Percentiles rank a stretch among this genome's conserved stretches.
phyloP scores from a whole-genome alignment of 2,797 vertebrate genomes.

The Dendrocincla tyrannina region DNA sequence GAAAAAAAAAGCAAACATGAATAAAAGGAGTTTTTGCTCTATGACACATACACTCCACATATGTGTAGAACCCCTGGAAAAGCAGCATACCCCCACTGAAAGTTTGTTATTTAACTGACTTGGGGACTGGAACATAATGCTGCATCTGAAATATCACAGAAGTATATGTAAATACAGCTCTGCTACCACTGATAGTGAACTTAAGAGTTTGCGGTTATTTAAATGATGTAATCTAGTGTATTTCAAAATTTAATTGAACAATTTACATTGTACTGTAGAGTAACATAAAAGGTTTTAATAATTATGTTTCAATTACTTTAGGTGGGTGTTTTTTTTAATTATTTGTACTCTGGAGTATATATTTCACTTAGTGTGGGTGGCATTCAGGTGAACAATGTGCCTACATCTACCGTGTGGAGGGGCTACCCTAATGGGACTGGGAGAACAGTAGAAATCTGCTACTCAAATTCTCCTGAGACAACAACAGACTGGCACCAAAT shows the following conservation, averaged over 20 bases:
- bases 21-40: not conserved
- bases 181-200: constrained; percentile 40
- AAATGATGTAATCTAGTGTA: constrained; percentile 69
- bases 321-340: not conserved
- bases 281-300: constrained; percentile 73
- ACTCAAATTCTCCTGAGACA: not conserved
- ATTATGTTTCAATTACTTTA: constrained; percentile 46
- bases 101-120: constrained; percentile 21
- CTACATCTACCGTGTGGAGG: not conserved
- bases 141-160: constrained; percentile 45
- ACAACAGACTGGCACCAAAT: not conserved
- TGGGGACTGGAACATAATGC: constrained; percentile 9
- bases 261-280: constrained; percentile 65
- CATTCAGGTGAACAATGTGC: not conserved
- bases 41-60: not conserved
- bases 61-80: not conserved
- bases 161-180: constrained; percentile 54
- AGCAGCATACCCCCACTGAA: not conserved
- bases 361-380: not conserved
- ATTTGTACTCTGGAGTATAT: not conserved
- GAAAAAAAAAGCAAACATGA: not conserved
- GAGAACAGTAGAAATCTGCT: not conserved
- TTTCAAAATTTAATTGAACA: constrained; percentile 61
- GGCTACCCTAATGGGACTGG: not conserved
- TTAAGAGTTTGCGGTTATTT: constrained; percentile 54